These are phyloP conservation scores for Anarrhichthys ocellatus DNA, from an alignment of 2,113 vertebrate species.

Conservation along the genomic window DNA sequence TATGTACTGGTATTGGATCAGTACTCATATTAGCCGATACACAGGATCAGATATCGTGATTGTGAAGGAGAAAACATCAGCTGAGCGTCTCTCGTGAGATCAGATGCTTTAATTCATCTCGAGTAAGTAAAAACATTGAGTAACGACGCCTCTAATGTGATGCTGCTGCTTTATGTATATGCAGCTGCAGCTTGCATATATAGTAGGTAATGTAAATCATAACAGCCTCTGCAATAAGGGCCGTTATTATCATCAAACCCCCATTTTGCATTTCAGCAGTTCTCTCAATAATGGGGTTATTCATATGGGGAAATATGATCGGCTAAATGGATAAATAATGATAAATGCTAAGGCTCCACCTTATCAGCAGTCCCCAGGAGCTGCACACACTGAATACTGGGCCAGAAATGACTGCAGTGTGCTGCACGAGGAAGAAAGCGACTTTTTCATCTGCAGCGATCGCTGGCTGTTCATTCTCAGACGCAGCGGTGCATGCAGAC, in stretches of 20 bases:
- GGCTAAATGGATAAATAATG: slow-evolving; percentile 52
- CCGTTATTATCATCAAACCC: slow-evolving; percentile 32
- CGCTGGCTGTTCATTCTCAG: slow-evolving; percentile 52
- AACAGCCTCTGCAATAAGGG: slow-evolving; percentile 13
- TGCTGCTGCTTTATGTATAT: slow-evolving; percentile 28
- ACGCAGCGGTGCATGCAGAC: slow-evolving; percentile 21
- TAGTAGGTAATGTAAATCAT: slow-evolving; percentile 7
- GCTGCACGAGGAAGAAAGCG: slow-evolving; percentile 35
- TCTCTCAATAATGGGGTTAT: slow-evolving; percentile 42
- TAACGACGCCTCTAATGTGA: not conserved
- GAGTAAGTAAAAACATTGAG: not conserved
- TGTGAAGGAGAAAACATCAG: too few species aligned
- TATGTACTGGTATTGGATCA: too few species aligned
- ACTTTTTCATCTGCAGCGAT: slow-evolving; percentile 54
- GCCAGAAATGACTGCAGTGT: slow-evolving; percentile 36
- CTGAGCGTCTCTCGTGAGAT: not conserved
- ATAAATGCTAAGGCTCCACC: slow-evolving; percentile 30
- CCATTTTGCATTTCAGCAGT: slow-evolving; percentile 35
- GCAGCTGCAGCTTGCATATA: slow-evolving; percentile 7
- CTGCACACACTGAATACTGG: not conserved
- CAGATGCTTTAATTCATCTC: not conserved
- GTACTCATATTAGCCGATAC: too few species aligned
- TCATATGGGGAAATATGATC: slow-evolving; percentile 43
- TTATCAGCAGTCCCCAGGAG: slow-evolving; percentile 65
- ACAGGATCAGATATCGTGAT: too few species aligned